Evolutionary conservation across 2,888 invertebrate species (phyloP).

Genomic region (Papilio elwesi): DNA sequence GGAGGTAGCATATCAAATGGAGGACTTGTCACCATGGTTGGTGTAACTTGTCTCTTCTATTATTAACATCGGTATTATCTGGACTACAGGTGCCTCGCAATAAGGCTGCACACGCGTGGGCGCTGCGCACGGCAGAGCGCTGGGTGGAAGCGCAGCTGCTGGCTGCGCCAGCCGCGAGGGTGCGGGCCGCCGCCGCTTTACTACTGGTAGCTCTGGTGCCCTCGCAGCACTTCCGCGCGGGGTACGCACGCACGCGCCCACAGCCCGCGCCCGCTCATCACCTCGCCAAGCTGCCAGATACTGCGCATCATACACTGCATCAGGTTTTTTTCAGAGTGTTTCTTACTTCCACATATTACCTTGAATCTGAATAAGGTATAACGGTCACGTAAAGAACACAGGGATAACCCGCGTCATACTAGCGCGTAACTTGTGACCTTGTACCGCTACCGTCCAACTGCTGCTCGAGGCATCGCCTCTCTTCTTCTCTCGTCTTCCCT

Average conservation of each 20-base stretch:
- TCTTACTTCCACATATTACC: background rate
- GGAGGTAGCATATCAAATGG: too few relatives aligned
- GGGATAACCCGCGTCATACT: too few relatives aligned
- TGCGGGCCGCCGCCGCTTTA: constrained; percentile 93
- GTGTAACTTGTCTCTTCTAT: too few relatives aligned
- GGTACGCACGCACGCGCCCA: constrained; percentile 88
- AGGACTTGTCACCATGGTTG: too few relatives aligned
- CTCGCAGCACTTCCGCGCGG: constrained; percentile 94
- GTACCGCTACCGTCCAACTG: too few relatives aligned
- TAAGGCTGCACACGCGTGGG: constrained; percentile 95
- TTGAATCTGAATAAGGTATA: background rate
- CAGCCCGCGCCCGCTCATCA: constrained; percentile 65
- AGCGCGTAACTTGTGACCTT: too few relatives aligned
- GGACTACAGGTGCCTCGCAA: constrained; percentile 89
- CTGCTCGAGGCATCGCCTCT: too few relatives aligned
- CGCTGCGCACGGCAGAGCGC: constrained; percentile 94
- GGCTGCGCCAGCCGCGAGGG: constrained; percentile 92
- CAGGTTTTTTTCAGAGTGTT: constrained; percentile 60
- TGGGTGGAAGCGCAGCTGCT: constrained; percentile 96
- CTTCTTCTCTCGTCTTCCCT: too few relatives aligned
- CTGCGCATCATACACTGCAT: constrained; percentile 83
- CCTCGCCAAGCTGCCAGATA: constrained; percentile 69
- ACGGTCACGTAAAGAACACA: too few relatives aligned
- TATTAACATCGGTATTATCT: background rate
- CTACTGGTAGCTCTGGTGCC: constrained; percentile 95